Percentiles rank a stretch among this genome's conserved stretches.
Evolutionary conservation across 2,888 invertebrate genomes (phyloP).

Genomic region (Crepidodera aurea): DNA sequence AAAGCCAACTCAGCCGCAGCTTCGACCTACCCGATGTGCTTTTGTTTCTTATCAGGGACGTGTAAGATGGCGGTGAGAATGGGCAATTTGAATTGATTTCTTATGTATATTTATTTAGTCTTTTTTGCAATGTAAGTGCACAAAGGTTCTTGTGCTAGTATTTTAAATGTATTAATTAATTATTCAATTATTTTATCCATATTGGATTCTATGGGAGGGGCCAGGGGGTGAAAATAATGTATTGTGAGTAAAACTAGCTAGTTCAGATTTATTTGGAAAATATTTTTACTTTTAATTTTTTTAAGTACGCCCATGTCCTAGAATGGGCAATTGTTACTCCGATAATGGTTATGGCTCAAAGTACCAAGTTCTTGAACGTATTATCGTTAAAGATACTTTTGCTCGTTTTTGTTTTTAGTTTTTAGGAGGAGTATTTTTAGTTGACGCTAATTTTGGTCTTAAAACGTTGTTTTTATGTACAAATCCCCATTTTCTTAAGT

Average conservation of each 20-base stretch:
- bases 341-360: conserved; percentile 7
- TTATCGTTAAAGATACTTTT: conserved; percentile 3
- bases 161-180: no score
- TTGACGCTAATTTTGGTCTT: background rate
- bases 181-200: no score
- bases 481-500: no score
- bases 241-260: no score
- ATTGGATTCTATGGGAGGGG: no score
- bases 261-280: no score
- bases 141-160: no score
- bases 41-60: conserved; percentile 18
- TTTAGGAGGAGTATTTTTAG: background rate
- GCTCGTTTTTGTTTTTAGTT: background rate
- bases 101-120: background rate
- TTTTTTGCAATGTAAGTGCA: no score
- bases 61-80: background rate
- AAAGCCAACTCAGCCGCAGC: conserved; percentile 24
- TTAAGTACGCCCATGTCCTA: background rate
- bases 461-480: background rate
- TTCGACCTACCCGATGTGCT: conserved; percentile 15
- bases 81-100: background rate
- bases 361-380: conserved; percentile 15
- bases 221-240: no score
- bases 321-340: background rate
- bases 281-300: no score